Conservation (phyloP, 2,888 invertebrate genomes). For the Nemurella pictetii region DNA sequence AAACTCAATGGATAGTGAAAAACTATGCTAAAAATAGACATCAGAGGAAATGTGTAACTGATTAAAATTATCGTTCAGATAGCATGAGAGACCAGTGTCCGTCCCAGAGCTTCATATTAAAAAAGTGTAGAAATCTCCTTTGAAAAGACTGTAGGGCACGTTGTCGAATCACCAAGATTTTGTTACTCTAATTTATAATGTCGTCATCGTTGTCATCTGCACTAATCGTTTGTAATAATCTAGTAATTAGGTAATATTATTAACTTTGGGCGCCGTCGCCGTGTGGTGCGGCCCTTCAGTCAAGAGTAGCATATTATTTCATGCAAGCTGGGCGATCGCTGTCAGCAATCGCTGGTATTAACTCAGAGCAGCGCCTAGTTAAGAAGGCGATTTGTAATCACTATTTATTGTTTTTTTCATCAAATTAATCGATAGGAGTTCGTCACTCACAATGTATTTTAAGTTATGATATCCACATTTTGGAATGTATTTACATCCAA, state of each 20-base stretch:
- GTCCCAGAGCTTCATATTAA: too few relatives aligned
- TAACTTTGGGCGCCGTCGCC: neutral
- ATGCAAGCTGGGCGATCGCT: neutral
- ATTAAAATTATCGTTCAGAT: too few relatives aligned
- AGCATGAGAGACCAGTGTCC: too few relatives aligned
- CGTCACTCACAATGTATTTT: too few relatives aligned
- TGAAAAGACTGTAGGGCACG: neutral
- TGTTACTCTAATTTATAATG: neutral
- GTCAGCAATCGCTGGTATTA: neutral
- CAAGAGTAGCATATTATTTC: neutral
- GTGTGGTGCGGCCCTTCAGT: neutral
- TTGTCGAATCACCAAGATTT: neutral
- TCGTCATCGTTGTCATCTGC: neutral
- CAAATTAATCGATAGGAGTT: too few relatives aligned
- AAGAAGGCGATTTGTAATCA: too few relatives aligned
- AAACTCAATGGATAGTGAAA: neutral
- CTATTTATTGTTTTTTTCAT: too few relatives aligned
- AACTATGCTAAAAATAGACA: neutral
- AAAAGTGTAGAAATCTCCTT: too few relatives aligned
- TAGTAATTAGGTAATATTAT: neutral
- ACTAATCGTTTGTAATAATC: neutral
- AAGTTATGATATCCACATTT: too few relatives aligned
- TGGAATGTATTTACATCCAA: too few relatives aligned
- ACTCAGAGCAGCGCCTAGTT: too few relatives aligned
- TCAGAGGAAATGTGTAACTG: neutral